phyloP scores from a whole-genome alignment of 2,797 vertebrate genomes.

The Microctenopoma steveboyesi region DNA sequence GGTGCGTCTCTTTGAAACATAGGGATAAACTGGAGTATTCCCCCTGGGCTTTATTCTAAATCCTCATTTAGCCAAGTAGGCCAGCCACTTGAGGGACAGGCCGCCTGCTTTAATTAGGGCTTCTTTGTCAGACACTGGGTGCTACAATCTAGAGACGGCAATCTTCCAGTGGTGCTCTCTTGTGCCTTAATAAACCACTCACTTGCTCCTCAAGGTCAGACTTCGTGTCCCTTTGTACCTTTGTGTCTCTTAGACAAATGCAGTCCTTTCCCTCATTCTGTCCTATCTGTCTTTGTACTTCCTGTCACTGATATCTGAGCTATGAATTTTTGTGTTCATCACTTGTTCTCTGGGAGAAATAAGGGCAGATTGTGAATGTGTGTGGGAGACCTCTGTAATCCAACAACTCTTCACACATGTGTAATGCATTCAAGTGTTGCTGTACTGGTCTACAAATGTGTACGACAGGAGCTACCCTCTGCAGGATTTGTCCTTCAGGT shows the following conservation, averaged over 20 bases:
- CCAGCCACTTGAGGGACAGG: conserved; percentile 63
- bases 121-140: conserved; percentile 50
- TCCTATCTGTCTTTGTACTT: conserved; percentile 4
- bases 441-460: background rate
- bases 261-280: background rate
- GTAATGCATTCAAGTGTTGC: conserved; percentile 5
- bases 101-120: conserved; percentile 75
- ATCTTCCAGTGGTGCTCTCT: conserved; percentile 33
- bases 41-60: conserved; percentile 72
- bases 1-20: conserved; percentile 34
- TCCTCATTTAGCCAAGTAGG: conserved; percentile 82
- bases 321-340: conserved; percentile 4
- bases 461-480: background rate
- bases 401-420: background rate
- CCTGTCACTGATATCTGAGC: conserved; percentile 7
- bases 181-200: conserved; percentile 62
- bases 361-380: background rate
- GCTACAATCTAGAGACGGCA: conserved; percentile 20
- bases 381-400: conserved; percentile 2
- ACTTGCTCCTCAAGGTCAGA: conserved; percentile 17
- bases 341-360: conserved; percentile 3
- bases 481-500: conserved; percentile 13
- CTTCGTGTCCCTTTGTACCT: conserved; percentile 1
- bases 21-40: conserved; percentile 67
- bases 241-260: background rate